phyloP scores from a whole-genome alignment of 2,113 vertebrate genomes.

The Meleagris gallopavo region DNA sequence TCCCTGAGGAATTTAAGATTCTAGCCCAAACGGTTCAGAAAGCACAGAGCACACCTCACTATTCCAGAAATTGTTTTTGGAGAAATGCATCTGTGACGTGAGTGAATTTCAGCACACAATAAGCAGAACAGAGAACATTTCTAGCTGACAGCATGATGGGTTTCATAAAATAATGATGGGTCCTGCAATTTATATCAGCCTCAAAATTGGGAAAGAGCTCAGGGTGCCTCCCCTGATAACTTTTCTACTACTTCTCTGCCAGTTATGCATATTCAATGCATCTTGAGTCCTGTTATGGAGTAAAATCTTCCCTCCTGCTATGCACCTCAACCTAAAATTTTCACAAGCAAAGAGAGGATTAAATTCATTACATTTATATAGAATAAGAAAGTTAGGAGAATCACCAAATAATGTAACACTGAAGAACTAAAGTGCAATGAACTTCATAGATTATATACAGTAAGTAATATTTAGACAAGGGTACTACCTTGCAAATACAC shows the following conservation, averaged over 20 bases:
- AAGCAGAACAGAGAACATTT: background rate
- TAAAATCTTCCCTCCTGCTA: background rate
- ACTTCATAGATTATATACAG: background rate
- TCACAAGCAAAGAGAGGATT: background rate
- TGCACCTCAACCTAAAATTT: background rate
- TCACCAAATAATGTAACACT: background rate
- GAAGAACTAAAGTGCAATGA: background rate
- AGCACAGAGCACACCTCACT: background rate
- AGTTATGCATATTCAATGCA: background rate
- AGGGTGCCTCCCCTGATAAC: background rate
- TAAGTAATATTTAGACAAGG: background rate
- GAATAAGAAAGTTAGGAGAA: background rate
- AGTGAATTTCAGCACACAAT: background rate
- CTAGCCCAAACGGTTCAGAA: constrained; percentile 1
- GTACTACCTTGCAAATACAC: background rate
- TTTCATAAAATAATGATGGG: background rate
- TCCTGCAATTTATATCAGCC: background rate
- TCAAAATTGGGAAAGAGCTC: background rate
- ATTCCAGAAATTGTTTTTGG: background rate
- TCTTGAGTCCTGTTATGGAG: background rate
- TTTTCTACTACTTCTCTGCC: background rate
- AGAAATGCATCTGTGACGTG: background rate
- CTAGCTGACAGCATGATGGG: background rate
- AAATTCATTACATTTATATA: background rate
- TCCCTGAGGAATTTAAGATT: background rate